Base-by-base conservation (phyloP, 2,113 vertebrate species). In the Monarcha castaneiventris region DNA sequence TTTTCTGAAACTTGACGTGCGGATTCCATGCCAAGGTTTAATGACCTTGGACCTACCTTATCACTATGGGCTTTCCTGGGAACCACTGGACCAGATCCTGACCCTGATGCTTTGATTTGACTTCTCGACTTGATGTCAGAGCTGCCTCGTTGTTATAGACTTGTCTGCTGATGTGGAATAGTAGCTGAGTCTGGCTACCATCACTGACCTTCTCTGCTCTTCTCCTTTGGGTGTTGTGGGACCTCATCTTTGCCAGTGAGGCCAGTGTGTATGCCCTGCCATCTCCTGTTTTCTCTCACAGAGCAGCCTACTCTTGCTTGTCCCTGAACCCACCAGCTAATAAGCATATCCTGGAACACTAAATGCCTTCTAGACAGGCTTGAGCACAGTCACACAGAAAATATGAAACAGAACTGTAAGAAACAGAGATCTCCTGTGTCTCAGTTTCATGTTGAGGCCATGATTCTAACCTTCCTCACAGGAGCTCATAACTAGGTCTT, bases 401-500 rank as follows among this genome's bases (percentile, higher is more conserved):
- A 86, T 35, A 44, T 17, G 32, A 64, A 84, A 61, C 19, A 88
- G 41, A 77, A 56, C 20, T 35, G 25, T 37, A 21, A 92, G 56
- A 79, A 88, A 59, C 17, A 66, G 8, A 68, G 35, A 44, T 87
- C 87, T 90, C 79, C 25, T n/a, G 67, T 61, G 82, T 63, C 72
- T 87, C 41, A 52, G 32, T 49, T 92, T 74, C 86, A 88, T 52
- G 58, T 64, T 78, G 41, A 83, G 84, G 32, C 35, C 79, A 76
- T 30, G 76, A 67, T 59, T 95, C 43, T 75, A 94, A 90, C n/a
- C 23, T 49, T 46, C 41, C 96, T 90, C 96, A 15, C 37, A 58
- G 79, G 93, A 92, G 82, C 68, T 81, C 67, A 27, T 90, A 94
- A 95, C 52, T 68, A 93, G 69, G 20, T 64, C 56, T 94, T 87